Base-by-base conservation (phyloP, 2,888 invertebrate genomes). In the Mythimna albipuncta region DNA sequence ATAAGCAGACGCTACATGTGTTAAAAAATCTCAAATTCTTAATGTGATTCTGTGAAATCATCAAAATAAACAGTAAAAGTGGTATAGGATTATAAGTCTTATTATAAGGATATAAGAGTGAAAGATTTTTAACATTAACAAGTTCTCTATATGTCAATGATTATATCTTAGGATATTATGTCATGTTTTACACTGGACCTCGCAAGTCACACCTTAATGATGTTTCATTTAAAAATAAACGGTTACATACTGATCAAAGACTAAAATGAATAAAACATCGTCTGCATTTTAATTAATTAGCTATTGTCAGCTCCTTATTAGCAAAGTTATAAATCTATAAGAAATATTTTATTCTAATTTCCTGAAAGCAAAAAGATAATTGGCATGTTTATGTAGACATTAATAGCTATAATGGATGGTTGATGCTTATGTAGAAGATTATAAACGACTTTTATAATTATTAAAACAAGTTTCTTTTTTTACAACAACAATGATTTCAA, bases 131-230 rank as follows among this genome's bases (percentile, higher is more conserved):
- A n/a, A 32, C n/a, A 26, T 47, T 55, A 35, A 63, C 64, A 77
- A 71, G 72, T 77, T 83, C 54, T 64, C 35, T 62, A 79, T 47
- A 84, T 83, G 79, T 81, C 84, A 83, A 72, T 78, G 74, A 70
- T 73, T 72, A 63, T 54, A 32, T 77, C 54, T 73, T 85, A 72
- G 79, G 71, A 79, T 70, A 85, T 90, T 86, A 88, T 84, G 89
- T 89, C 89, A 89, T 86, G 85, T 82, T 81, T 73, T 63, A 75
- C 65, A 79, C 67, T 67, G 59, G 63, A 57, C 47, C 47, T 61
- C 38, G 6, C 19, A 71, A 80, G 85, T 67, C 89, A 84, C 89
- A 83, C 89, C 88, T 87, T 77, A 73, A 72, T 83, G 73, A 85
- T 80, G 82, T 77, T 79, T 81, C 64, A 71, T 84, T 84, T 83